These are phyloP conservation scores for Myiopsitta monachus DNA, from an alignment of 2,113 vertebrate species.

Conservation along the genomic window DNA sequence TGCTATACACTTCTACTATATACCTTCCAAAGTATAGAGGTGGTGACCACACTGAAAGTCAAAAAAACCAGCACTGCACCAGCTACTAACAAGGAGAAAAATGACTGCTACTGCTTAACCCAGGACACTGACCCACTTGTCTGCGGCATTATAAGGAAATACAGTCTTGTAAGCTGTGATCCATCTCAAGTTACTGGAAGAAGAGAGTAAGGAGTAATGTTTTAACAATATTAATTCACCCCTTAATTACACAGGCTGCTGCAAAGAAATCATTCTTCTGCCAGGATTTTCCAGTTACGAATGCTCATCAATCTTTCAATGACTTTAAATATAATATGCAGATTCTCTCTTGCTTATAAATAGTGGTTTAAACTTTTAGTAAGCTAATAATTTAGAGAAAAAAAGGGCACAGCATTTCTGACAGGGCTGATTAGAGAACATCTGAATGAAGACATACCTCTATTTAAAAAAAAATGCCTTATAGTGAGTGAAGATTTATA, in stretches of 20 bases:
- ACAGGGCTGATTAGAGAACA: conserved; percentile 31
- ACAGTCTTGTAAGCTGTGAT: neutral
- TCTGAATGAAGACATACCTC: conserved; percentile 17
- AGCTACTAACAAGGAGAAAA: too few relatives aligned
- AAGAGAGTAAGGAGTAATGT: neutral
- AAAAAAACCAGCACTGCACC: too few relatives aligned
- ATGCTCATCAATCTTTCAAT: neutral
- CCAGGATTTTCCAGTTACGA: neutral
- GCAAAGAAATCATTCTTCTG: conserved; percentile 1
- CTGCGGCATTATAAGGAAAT: neutral
- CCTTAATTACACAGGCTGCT: neutral
- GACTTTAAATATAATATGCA: neutral
- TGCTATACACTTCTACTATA: too few relatives aligned
- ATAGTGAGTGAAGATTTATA: conserved; percentile 36
- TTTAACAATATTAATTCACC: neutral
- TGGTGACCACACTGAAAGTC: too few relatives aligned
- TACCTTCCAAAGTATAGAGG: too few relatives aligned
- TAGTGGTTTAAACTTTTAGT: neutral
- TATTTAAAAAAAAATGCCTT: neutral
- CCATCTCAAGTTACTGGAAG: neutral
- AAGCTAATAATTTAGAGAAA: conserved; percentile 28
- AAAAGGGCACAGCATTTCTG: neutral
- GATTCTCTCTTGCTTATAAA: conserved; percentile 16
- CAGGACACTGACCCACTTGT: too few relatives aligned
- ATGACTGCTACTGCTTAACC: too few relatives aligned